Evolutionary conservation across 1,140 invertebrate species (phyloP).

Genomic region (Phortica variegata): DNA sequence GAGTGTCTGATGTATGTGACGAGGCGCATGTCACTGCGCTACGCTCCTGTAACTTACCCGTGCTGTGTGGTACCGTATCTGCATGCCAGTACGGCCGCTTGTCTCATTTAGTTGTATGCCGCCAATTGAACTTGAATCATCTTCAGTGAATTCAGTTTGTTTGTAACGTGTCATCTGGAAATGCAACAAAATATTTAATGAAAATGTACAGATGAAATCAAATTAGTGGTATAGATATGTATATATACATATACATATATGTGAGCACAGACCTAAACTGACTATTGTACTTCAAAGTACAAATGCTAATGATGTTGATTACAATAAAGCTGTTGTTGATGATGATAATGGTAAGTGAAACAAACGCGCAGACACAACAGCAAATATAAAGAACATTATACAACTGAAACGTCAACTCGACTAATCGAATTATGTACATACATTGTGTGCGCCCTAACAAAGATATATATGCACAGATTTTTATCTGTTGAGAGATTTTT

Average conservation of each 20-base stretch:
- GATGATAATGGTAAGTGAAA: constrained; percentile 7
- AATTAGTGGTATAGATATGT: too few species aligned
- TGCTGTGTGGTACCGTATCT: constrained; percentile 75
- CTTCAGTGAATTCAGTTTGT: constrained; percentile 80
- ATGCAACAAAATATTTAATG: not conserved
- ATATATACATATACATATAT: not conserved
- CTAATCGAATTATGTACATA: too few species aligned
- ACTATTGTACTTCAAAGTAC: constrained; percentile 1
- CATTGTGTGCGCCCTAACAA: constrained; percentile 4
- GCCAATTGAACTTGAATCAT: constrained; percentile 78
- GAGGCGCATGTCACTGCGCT: too few species aligned
- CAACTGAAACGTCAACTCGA: too few species aligned
- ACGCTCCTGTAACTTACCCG: constrained; percentile 61
- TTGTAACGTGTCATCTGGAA: constrained; percentile 85
- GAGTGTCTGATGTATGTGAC: not conserved
- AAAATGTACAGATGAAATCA: not conserved
- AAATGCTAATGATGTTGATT: constrained; percentile 6
- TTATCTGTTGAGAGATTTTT: constrained; percentile 16
- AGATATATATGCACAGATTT: not conserved
- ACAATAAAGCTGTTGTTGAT: constrained; percentile 14
- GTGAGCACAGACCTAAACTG: constrained; percentile 6
- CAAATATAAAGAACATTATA: too few species aligned
- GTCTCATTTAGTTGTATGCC: constrained; percentile 76
- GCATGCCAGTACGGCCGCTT: constrained; percentile 73
- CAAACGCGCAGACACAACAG: too few species aligned